Evolutionary conservation across 2,888 invertebrate species (phyloP).

Genomic region (Drosophila birchii): DNA sequence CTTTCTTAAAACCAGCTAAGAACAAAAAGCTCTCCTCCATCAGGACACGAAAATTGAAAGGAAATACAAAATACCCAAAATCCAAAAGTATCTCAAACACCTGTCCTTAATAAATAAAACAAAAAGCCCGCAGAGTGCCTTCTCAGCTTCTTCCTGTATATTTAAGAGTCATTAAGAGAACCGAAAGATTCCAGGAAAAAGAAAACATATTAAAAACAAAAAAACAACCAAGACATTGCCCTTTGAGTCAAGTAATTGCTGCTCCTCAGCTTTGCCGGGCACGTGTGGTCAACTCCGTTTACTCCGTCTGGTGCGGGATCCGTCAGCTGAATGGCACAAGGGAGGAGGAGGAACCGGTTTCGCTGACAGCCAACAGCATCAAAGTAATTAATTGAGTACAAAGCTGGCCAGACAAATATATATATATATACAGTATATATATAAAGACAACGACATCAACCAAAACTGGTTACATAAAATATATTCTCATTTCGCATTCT

Average conservation of each 20-base stretch:
- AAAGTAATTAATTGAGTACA: conserved; percentile 43
- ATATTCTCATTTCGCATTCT: conserved; percentile 22
- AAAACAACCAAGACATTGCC: conserved; percentile 21
- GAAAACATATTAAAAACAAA: not conserved
- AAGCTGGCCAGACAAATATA: conserved; percentile 19
- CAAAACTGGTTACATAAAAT: conserved; percentile 72
- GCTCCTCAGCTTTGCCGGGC: conserved; percentile 7
- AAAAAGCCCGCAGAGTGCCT: not conserved
- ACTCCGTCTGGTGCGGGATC: conserved; percentile 27
- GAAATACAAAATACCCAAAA: not conserved
- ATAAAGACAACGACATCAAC: conserved; percentile 12
- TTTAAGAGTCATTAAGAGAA: not conserved
- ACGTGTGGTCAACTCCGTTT: conserved; percentile 19
- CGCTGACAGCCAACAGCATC: conserved; percentile 13
- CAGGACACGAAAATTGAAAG: not conserved
- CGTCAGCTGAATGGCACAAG: conserved; percentile 13
- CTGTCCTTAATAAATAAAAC: not conserved
- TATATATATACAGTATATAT: conserved; percentile 4
- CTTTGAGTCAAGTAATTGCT: conserved; percentile 11
- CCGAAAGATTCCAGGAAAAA: not conserved
- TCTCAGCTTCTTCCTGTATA: not conserved
- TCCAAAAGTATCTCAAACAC: not conserved
- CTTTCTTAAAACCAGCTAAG: not conserved
- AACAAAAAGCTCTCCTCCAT: not conserved
- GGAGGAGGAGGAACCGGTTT: conserved; percentile 29